Base-by-base conservation (phyloP, 2,797 vertebrate species). In the Knipowitschia caucasica region DNA sequence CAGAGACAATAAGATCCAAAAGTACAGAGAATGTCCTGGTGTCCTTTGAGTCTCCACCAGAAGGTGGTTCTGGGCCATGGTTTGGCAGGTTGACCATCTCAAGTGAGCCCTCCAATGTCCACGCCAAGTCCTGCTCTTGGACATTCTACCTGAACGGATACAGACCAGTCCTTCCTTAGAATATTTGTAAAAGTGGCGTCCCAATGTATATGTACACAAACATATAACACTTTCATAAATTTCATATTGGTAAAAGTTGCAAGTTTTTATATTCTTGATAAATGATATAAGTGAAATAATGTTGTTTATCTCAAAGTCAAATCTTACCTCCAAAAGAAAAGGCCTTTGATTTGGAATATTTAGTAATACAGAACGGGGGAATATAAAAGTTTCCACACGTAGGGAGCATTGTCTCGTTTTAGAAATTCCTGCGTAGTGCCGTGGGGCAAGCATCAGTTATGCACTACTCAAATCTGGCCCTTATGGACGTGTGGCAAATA, bases 91-190 rank as follows among this genome's bases (percentile, higher is more conserved):
- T 94, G 64, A 89, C 82, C 15, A 71, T 94, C 53, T 84, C 87
- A 50, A 91, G 89, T 58, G 86, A 77, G 15, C 53, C 67, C 0
- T 62, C 79, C 0, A 74, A 89, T 7, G 86, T 83, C 26, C 55
- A 68, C 2, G 80, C 69, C n/a, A 67, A 69, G 0, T 61, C 68
- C 6, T 72, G 85, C 53, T 82, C 66, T 30, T 95, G 94, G 93
- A 75, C 92, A 21, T 95, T 83, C 70, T 95, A 94, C 62, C 85
- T 95, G 38, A 92, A 83, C 56, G 93, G 94, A 0, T 27, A 82
- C 53, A 67, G 63, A 7, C 71, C 73, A 1, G 4, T 5, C 0
- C 20, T 26, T 30, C 30, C 44, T 18, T 30, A 29, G 15, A 26
- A 20, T 15, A 30, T 18, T 5, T 46, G 4, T 26, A 17, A 3